A percentile compares a stretch with the other conserved stretches of the same genome.
Evolutionary conservation across 1,140 invertebrate genomes (phyloP).

Genomic region (Lordiphosa stackelbergi): DNA sequence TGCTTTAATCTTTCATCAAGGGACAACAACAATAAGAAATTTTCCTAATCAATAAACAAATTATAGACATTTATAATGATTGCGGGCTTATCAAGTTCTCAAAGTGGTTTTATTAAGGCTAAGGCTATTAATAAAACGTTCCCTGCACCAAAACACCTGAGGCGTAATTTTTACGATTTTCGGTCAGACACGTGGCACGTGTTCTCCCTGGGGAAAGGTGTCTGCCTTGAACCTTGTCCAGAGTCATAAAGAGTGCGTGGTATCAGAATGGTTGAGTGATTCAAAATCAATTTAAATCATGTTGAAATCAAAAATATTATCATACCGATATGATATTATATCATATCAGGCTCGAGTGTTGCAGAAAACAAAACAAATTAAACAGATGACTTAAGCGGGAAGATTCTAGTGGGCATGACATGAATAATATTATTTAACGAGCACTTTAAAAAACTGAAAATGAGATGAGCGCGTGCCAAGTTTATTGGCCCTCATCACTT

Average conservation of each 20-base stretch:
- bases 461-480: no score
- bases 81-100: constrained; percentile 46
- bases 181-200: constrained; percentile 54
- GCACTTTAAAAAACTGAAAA: no score
- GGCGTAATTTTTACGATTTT: constrained; percentile 17
- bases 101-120: constrained; percentile 55
- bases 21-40: constrained; percentile 21
- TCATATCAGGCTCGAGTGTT: no score
- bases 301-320: constrained; percentile 2
- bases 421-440: no score
- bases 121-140: constrained; percentile 47
- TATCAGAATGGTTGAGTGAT: constrained; percentile 7
- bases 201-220: constrained; percentile 12
- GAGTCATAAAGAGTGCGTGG: not conserved
- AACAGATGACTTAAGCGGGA: no score
- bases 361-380: not conserved
- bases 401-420: no score
- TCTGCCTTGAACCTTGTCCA: constrained; percentile 8
- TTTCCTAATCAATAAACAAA: constrained; percentile 60
- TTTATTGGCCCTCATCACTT: no score
- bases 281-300: constrained; percentile 20
- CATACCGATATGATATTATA: no score
- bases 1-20: constrained; percentile 27
- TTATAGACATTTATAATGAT: constrained; percentile 72
- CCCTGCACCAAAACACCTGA: constrained; percentile 4